These are phyloP conservation scores for Carassius auratus DNA, from an alignment of 2,113 vertebrate genomes.

Conservation along the genomic window DNA sequence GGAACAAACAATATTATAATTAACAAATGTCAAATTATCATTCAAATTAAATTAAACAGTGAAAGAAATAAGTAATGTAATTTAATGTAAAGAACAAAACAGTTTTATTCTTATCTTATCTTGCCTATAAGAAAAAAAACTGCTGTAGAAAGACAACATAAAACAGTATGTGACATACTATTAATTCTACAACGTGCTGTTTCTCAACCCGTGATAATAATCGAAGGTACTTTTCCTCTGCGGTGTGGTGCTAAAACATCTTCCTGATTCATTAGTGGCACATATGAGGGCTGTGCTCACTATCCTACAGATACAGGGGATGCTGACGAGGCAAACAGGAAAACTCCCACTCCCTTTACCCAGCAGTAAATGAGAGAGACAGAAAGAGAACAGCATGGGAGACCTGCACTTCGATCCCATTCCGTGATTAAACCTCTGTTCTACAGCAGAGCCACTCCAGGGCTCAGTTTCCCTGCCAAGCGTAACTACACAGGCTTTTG, in stretches of 20 bases:
- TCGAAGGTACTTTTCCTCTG: background rate
- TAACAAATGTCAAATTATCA: too few species aligned
- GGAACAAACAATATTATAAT: too few species aligned
- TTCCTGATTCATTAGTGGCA: slow-evolving; percentile 22
- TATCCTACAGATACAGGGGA: background rate
- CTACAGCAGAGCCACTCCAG: slow-evolving; percentile 32
- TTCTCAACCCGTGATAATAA: slow-evolving; percentile 6
- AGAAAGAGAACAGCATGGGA: slow-evolving; percentile 25
- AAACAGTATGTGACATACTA: background rate
- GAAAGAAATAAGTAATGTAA: too few species aligned
- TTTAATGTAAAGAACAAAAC: background rate
- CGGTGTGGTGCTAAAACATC: background rate
- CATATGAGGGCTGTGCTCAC: background rate
- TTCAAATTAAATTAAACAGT: too few species aligned
- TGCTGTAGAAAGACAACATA: background rate
- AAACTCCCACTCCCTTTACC: slow-evolving; percentile 15
- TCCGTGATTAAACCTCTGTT: slow-evolving; percentile 29
- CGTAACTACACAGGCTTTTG: slow-evolving; percentile 39
- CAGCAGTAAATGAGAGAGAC: slow-evolving; percentile 36
- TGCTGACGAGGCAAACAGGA: slow-evolving; percentile 29
- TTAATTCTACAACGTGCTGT: background rate
- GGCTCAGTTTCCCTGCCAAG: slow-evolving; percentile 40
- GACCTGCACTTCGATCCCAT: slow-evolving; percentile 32
- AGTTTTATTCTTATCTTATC: background rate
- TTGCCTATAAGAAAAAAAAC: background rate